Evolutionary conservation across 1,140 invertebrate genomes (phyloP).

Genomic region (Megalopta genalis): DNA sequence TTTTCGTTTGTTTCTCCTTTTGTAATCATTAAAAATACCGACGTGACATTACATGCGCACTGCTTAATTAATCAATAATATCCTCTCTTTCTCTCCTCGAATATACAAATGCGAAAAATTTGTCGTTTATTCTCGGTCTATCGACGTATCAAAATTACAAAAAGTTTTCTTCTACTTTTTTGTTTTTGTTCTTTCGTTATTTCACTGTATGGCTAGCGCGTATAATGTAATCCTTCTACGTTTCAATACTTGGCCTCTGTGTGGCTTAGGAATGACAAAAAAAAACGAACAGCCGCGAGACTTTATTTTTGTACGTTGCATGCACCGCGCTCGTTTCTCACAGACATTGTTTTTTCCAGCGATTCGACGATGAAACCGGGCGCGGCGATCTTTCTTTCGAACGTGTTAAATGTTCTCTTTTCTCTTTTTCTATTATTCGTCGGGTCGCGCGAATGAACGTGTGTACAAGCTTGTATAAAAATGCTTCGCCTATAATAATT

Average conservation of each 20-base stretch:
- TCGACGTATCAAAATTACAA: slow-evolving; percentile 39
- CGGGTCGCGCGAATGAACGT: neutral
- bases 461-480: slow-evolving; percentile 3
- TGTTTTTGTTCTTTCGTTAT: neutral
- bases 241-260: slow-evolving; percentile 18
- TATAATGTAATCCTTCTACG: neutral
- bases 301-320: slow-evolving; percentile 31
- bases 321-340: neutral
- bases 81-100: neutral
- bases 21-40: slow-evolving; percentile 27
- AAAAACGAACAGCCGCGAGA: slow-evolving; percentile 1
- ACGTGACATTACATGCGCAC: slow-evolving; percentile 34
- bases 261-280: slow-evolving; percentile 8
- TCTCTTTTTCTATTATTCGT: neutral
- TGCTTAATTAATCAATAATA: slow-evolving; percentile 29
- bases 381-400: neutral
- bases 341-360: neutral
- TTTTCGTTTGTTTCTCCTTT: no score
- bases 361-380: neutral
- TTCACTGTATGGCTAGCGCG: no score
- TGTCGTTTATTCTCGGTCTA: neutral
- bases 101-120: slow-evolving; percentile 4
- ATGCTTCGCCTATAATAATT: neutral
- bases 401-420: neutral
- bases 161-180: neutral